Evolutionary conservation across 2,113 vertebrate genomes (phyloP), one percentile per base, ranked within the genome.

Genomic region (Dromaius novaehollandiae): DNA sequence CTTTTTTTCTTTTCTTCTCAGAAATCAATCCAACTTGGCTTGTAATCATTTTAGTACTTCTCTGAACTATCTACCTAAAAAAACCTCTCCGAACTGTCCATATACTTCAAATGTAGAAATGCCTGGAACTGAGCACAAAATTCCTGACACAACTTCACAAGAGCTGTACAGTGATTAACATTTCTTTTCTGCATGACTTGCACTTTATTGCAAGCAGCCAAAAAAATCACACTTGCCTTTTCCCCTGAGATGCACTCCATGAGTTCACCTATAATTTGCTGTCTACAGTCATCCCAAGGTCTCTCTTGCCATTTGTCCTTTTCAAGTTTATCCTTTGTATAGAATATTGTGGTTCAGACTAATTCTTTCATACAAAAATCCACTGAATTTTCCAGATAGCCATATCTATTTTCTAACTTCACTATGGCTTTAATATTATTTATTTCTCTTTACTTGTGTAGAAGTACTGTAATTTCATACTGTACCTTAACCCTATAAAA

Each of bases 161-260:
- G 24, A 63, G 5, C 53, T 91, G 34, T 77, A 63, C 40, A 81
- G 66, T 94, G 66, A 88, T 91, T 86, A 89, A 38, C 71, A 44
- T 20, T 88, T 94, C 12, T 53, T 89, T 96, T 96, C 86, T 94
- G 19, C 68, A 71, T 88, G 70, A 80, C 64, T 93, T 94, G 66
- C 53, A 14, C 32, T 89, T 82, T 58, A 65, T 9, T 80, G 44
- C 16, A 88, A 76, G 50, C 22, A 89, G 58, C 46, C 48, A 95
- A 95, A 95, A 95, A 95, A 79, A 40, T 58, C 28, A 36, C n/a
- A 50, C 34, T 70, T 88, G 34, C 18, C 22, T 82, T 92, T 17
- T 69, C 70, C 69, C 56, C 30, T 73, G 76, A 85, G 89, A 80
- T 44, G 6, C 20, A 73, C 42, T 56, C 80, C 68, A 90, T 50